A percentile compares a stretch with the other conserved stretches of the same genome.
These are phyloP conservation scores for Limnothrissa miodon DNA, from an alignment of 2,113 vertebrate genomes.

Conservation along the genomic window DNA sequence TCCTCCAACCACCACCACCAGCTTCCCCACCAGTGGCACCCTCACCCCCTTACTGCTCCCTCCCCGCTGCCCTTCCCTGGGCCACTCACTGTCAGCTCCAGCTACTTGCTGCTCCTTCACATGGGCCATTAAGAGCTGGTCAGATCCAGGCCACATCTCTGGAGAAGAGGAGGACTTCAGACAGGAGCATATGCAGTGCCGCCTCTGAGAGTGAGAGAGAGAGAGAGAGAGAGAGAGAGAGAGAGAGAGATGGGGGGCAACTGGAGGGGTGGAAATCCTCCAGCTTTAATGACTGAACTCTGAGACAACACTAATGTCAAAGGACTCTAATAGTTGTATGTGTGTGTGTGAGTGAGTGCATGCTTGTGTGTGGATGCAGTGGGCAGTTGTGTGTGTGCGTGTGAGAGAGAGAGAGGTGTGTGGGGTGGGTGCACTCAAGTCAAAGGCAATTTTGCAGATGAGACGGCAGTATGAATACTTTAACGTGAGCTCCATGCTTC, in stretches of 20 bases:
- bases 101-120: constrained; percentile 45
- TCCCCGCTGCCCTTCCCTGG: constrained; percentile 24
- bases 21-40: background rate
- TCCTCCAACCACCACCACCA: background rate
- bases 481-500: constrained; percentile 31
- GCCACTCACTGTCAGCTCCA: constrained; percentile 40
- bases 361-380: background rate
- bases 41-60: constrained; percentile 11
- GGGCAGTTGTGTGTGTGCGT: background rate
- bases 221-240: background rate
- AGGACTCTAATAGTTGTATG: constrained; percentile 41
- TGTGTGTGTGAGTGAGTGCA: background rate
- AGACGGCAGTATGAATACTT: constrained; percentile 42
- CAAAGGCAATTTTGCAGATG: constrained; percentile 41
- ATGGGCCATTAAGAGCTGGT: constrained; percentile 42
- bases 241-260: constrained; percentile 17
- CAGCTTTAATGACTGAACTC: constrained; percentile 26
- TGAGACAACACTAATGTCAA: constrained; percentile 19
- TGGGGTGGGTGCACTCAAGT: constrained; percentile 29
- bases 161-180: constrained; percentile 26
- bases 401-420: background rate
- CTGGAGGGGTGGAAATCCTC: constrained; percentile 25
- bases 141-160: constrained; percentile 43
- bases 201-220: background rate
- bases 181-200: constrained; percentile 35